phyloP scores from a whole-genome alignment of 2,113 vertebrate species.

The Sialia sialis region DNA sequence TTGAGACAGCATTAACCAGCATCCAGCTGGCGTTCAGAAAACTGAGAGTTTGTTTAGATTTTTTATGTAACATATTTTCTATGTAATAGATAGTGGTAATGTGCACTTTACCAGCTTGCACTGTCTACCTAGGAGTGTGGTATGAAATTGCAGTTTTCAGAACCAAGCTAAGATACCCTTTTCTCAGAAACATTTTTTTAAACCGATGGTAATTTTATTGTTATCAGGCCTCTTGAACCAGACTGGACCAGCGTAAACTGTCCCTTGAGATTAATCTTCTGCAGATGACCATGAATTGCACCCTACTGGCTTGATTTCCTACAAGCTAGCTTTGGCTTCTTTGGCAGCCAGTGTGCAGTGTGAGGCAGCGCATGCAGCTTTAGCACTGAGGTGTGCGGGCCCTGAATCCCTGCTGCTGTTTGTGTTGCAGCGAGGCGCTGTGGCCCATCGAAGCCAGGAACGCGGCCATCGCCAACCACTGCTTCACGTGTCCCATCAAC shows the following conservation, averaged over 20 bases:
- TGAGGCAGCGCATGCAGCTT: not conserved
- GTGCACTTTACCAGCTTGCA: not conserved
- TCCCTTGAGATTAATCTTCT: not conserved
- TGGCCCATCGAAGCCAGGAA: conserved; percentile 95
- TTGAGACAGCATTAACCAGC: not conserved
- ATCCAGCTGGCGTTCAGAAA: not conserved
- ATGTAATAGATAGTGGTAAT: not conserved
- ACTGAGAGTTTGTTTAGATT: not conserved
- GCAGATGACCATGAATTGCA: not conserved
- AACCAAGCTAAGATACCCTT: not conserved
- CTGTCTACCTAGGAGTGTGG: not conserved
- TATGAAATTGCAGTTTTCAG: not conserved
- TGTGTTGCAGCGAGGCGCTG: conserved; percentile 84
- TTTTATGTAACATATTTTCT: not conserved
- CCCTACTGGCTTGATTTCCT: not conserved
- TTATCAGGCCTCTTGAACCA: not conserved
- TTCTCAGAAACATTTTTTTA: not conserved
- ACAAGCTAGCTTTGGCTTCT: not conserved
- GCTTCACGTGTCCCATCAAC: conserved; percentile 95
- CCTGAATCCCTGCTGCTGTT: not conserved
- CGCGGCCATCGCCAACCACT: conserved; percentile 94
- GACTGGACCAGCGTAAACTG: not conserved
- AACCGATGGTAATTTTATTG: not conserved
- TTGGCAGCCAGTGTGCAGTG: not conserved
- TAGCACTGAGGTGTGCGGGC: not conserved